phyloP scores from a whole-genome alignment of 1,140 invertebrate genomes.

The Berghia stephanieae region DNA sequence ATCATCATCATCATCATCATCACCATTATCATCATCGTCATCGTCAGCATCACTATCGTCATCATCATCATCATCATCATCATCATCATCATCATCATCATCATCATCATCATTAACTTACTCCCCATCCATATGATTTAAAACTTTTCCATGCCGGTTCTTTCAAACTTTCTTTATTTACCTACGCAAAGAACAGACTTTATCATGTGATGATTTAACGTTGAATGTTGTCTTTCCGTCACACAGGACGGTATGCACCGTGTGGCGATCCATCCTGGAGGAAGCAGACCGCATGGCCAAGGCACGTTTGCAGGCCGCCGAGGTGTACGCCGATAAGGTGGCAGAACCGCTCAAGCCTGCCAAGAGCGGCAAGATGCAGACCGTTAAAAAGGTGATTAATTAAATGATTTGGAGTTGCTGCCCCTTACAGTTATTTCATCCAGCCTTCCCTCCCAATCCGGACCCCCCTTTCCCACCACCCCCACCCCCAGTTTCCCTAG shows the following conservation, averaged over 20 bases:
- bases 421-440: no score
- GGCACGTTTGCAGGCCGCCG: conserved; percentile 87
- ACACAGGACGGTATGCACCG: conserved; percentile 95
- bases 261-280: conserved; percentile 93
- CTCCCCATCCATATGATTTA: no score
- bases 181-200: neutral
- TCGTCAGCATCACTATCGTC: no score
- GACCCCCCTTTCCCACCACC: no score
- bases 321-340: conserved; percentile 93
- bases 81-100: neutral
- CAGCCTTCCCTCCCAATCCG: no score
- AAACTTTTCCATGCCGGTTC: no score
- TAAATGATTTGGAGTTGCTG: no score
- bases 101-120: neutral
- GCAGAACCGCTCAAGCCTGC: conserved; percentile 90
- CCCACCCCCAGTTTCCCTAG: no score
- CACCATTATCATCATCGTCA: no score
- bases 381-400: conserved; percentile 82
- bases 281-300: conserved; percentile 94
- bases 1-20: no score
- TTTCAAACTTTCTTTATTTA: neutral
- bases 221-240: neutral
- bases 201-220: neutral
- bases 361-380: conserved; percentile 82
- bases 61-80: no score